Evolutionary conservation across 2,888 invertebrate genomes (phyloP), one percentile per base, ranked within the genome.

Genomic region (Drosophila meridionalis): DNA sequence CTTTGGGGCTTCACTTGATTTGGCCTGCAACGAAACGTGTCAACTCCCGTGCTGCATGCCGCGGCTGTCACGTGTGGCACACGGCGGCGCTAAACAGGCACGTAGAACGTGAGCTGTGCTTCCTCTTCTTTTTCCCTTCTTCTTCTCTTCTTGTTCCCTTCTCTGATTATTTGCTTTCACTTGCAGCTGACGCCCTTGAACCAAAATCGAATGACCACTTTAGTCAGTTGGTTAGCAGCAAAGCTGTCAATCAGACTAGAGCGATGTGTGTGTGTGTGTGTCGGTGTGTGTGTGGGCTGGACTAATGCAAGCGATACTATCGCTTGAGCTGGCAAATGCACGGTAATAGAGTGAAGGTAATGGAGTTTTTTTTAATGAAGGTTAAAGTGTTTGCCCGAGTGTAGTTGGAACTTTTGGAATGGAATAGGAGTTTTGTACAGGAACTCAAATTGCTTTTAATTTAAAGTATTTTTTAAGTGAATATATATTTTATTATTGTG

Each of bases 11-110:
- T 77, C 57, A 40, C 57, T 56, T 73, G 63, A 76, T 53, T 70
- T 50, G 61, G 60, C 68, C 57, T 30, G 57, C 30, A 55, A 55
- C 40, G 38, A 30, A 30, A 48, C 48, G 58, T 69, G 58, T 69
- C 64, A 76, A 62, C 77, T 70, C 43, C 70, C 61, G 36, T 61
- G 63, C 59, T 45, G 75, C 80, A 83, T 71, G 86, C 69, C 76
- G 70, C 67, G 45, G 1, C 20, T 76, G 83, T 80, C 76, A 86
- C 68, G 69, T 69, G 58, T 79, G 69, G 4, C 47, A 61, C 11
- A 30, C 12, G 42, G 32, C 32, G 42, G 20, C 42, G 38, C 32
- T 42, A 26, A 30, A 20, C 42, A 43, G 42, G 42, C 38, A n/a
- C 55, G 55, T 55, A 4, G 14, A 28, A 6, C 47, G 2, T 20